phyloP scores from a whole-genome alignment of 2,888 invertebrate genomes.

The Megamerina dolium region DNA sequence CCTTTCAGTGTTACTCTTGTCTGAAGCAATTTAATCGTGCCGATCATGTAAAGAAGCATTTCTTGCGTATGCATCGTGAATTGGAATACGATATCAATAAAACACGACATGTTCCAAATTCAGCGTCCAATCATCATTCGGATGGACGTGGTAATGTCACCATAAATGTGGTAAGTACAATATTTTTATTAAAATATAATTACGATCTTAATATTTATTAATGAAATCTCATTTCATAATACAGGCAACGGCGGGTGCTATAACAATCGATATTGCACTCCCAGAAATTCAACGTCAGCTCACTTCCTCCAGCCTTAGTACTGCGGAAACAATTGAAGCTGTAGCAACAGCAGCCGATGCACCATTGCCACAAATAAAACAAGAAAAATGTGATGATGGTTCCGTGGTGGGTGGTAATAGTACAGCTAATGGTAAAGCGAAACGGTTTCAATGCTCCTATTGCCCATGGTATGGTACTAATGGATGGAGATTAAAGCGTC shows the following conservation, averaged over 20 bases:
- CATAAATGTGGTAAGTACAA: constrained; percentile 36
- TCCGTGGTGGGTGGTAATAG: constrained; percentile 26
- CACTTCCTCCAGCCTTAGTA: constrained; percentile 46
- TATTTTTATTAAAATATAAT: too few relatives aligned
- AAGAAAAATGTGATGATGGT: constrained; percentile 45
- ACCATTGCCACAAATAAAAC: constrained; percentile 44
- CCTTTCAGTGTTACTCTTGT: constrained; percentile 89
- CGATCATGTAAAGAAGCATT: constrained; percentile 92
- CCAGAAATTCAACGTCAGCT: constrained; percentile 46
- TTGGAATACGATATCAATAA: constrained; percentile 80
- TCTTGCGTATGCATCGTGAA: constrained; percentile 85
- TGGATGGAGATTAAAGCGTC: constrained; percentile 89
- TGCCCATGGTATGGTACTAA: constrained; percentile 91
- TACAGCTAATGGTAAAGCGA: constrained; percentile 51
- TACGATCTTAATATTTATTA: too few relatives aligned
- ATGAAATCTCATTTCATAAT: constrained; percentile 26
- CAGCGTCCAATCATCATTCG: constrained; percentile 36
- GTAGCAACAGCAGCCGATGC: constrained; percentile 46
- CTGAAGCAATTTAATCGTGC: constrained; percentile 90
- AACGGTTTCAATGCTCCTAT: constrained; percentile 79
- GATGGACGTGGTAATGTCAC: constrained; percentile 41
- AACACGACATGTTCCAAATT: constrained; percentile 55
- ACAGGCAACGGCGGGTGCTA: constrained; percentile 41
- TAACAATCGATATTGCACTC: constrained; percentile 42
- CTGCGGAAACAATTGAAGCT: constrained; percentile 48